Conservation (phyloP, 2,113 vertebrate species). For the Microtus pennsylvanicus region DNA sequence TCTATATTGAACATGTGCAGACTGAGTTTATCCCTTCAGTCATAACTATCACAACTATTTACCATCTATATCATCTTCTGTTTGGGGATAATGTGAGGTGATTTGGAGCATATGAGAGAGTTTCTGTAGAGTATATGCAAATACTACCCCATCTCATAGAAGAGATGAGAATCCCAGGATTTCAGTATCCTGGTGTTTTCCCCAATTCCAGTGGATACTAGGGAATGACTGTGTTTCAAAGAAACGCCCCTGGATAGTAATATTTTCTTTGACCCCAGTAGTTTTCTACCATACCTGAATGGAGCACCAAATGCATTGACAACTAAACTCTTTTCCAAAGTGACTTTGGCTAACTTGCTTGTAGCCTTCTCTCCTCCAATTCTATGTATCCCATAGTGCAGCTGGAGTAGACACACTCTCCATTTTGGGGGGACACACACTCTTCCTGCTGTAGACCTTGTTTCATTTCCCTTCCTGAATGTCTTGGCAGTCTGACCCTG, state of each 20-base stretch:
- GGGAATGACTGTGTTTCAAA: background rate
- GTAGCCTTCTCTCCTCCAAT: background rate
- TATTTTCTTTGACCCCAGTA: background rate
- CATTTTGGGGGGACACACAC: rapidly evolving
- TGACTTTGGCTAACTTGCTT: background rate
- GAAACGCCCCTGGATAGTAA: background rate
- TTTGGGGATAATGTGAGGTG: background rate
- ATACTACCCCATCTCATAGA: background rate
- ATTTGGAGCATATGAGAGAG: background rate
- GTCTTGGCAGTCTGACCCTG: background rate
- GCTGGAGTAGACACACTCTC: background rate
- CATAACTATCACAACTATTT: background rate
- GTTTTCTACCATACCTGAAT: background rate
- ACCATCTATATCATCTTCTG: background rate
- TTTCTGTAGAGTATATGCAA: background rate
- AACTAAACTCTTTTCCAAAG: background rate
- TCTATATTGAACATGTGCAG: background rate
- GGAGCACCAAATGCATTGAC: background rate
- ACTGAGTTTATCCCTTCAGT: background rate
- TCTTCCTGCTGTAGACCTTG: background rate
- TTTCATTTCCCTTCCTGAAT: background rate
- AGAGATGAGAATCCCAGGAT: background rate
- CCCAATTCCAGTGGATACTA: background rate
- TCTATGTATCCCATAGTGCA: background rate
- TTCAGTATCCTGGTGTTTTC: background rate